These are phyloP conservation scores for Scaptomyza montana DNA, from an alignment of 1,140 invertebrate species.

Conservation along the genomic window DNA sequence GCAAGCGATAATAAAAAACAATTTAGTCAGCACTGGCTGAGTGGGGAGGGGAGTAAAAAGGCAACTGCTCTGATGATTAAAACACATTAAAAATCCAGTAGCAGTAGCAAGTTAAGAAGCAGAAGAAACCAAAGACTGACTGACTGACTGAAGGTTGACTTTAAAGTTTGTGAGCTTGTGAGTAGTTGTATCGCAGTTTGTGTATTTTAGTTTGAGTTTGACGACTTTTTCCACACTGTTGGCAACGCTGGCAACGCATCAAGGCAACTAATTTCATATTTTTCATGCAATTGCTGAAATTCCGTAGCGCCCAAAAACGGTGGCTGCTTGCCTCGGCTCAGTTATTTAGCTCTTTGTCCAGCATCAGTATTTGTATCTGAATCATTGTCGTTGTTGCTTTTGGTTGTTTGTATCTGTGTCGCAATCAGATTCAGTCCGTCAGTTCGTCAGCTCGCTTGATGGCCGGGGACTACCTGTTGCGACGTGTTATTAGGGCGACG, in stretches of 20 bases:
- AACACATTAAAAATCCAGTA: constrained; percentile 83
- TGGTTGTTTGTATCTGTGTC: constrained; percentile 34
- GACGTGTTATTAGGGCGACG: constrained; percentile 82
- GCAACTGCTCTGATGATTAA: constrained; percentile 73
- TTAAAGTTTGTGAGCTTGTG: neutral
- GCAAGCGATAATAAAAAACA: constrained; percentile 56
- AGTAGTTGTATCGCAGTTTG: constrained; percentile 12
- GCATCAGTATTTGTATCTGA: constrained; percentile 16
- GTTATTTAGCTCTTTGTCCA: constrained; percentile 3
- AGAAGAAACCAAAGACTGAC: neutral
- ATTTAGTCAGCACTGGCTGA: constrained; percentile 29
- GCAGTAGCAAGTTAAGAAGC: constrained; percentile 15
- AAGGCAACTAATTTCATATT: constrained; percentile 79
- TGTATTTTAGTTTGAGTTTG: constrained; percentile 22
- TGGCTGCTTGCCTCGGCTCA: neutral
- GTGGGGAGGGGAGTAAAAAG: neutral
- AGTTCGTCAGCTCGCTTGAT: constrained; percentile 53
- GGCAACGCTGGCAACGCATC: no score
- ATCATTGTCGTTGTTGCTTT: neutral
- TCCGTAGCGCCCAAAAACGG: constrained; percentile 66
- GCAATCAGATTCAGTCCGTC: constrained; percentile 44
- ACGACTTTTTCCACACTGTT: constrained; percentile 52
- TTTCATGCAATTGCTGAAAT: constrained; percentile 82
- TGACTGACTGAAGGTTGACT: neutral
- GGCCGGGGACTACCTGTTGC: constrained; percentile 78